Evolutionary conservation across 2,113 vertebrate genomes (phyloP).

Genomic region (Mustelus asterias): DNA sequence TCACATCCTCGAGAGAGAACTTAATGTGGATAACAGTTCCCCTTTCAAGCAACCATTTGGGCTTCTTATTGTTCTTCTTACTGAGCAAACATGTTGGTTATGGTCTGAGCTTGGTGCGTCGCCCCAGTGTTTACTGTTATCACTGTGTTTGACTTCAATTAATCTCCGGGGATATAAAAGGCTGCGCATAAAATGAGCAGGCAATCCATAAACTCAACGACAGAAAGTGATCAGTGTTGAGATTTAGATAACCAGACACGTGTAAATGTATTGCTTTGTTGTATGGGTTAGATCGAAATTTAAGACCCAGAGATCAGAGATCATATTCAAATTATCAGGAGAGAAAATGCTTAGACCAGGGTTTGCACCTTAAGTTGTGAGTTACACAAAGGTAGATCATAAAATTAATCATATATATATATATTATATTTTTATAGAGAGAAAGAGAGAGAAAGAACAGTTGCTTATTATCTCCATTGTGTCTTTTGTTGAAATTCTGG

Average conservation of each 20-base stretch:
- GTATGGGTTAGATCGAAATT: not conserved
- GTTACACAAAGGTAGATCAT: not conserved
- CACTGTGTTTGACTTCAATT: not conserved
- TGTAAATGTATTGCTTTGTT: not conserved
- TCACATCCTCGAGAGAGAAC: not conserved
- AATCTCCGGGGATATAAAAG: not conserved
- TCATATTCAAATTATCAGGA: not conserved
- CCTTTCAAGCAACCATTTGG: not conserved
- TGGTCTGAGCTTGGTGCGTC: not conserved
- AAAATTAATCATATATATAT: not conserved
- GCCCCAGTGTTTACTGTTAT: not conserved
- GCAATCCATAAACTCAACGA: not conserved
- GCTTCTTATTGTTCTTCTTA: conserved; percentile 15
- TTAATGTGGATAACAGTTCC: not conserved
- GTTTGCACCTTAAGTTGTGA: not conserved
- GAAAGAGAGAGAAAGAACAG: not conserved
- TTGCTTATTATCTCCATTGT: not conserved
- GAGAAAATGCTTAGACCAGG: too few relatives aligned
- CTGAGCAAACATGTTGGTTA: too few relatives aligned
- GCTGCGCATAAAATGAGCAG: not conserved
- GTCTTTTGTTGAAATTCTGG: not conserved
- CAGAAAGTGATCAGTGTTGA: not conserved
- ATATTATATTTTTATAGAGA: too few relatives aligned
- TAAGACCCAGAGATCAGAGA: not conserved
- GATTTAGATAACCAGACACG: not conserved